Percentiles rank a stretch among this genome's conserved stretches.
Evolutionary conservation across 2,797 vertebrate genomes (phyloP).

Genomic region (Molossus alvarezi): DNA sequence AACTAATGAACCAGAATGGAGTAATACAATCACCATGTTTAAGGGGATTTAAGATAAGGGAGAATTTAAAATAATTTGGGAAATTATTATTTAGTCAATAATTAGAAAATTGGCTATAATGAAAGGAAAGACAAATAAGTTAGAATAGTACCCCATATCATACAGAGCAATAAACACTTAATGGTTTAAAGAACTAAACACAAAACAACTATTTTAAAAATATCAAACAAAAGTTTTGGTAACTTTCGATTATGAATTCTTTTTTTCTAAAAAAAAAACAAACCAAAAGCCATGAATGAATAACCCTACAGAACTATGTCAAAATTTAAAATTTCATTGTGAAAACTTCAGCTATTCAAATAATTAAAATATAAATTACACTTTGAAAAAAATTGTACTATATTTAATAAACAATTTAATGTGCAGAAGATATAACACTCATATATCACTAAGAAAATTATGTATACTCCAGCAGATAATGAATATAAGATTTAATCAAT

Average conservation of each 20-base stretch:
- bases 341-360: not conserved
- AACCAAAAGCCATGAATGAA: not conserved
- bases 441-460: not conserved
- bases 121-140: not conserved
- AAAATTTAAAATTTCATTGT: not conserved
- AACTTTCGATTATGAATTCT: not conserved
- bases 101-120: not conserved
- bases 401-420: not conserved
- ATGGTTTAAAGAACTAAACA: not conserved
- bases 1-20: not conserved
- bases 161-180: not conserved
- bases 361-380: not conserved
- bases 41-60: not conserved
- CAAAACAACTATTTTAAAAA: not conserved
- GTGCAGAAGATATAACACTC: not conserved
- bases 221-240: not conserved
- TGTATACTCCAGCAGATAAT: not conserved
- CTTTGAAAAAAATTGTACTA: not conserved
- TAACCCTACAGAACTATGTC: not conserved
- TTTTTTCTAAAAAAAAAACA: not conserved
- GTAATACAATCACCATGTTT: not conserved
- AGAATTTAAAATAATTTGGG: constrained; percentile 2
- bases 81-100: not conserved
- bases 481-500: not conserved
- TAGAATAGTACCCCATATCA: not conserved